Conservation (phyloP, 1,140 invertebrate genomes). For the Tetragonula clypearis region DNA sequence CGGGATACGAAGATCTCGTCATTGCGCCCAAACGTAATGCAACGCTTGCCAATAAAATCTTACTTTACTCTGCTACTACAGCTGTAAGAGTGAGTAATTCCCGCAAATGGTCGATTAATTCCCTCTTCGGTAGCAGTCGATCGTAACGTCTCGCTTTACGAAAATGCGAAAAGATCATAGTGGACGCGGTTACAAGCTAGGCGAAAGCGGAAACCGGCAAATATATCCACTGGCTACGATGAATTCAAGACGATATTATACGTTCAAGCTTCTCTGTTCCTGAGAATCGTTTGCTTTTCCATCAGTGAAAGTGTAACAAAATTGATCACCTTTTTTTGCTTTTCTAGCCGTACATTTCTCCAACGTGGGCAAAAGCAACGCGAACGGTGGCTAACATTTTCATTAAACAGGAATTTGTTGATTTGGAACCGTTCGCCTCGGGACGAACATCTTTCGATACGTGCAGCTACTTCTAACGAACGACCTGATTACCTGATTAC, state of each 20-base stretch:
- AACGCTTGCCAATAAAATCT: not conserved
- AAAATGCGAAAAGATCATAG: not conserved
- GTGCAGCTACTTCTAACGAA: not conserved
- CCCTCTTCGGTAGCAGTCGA: not conserved
- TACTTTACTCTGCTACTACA: not conserved
- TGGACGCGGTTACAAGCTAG: not conserved
- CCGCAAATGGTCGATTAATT: not conserved
- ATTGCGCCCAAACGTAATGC: not conserved
- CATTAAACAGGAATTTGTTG: not conserved
- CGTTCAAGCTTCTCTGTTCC: not conserved
- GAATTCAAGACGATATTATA: not conserved
- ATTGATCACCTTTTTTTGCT: not conserved
- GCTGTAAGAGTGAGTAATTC: not conserved
- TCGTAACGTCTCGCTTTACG: not conserved
- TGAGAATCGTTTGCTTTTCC: not conserved
- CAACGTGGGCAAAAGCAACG: not conserved
- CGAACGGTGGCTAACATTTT: not conserved
- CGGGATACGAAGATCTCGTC: not conserved
- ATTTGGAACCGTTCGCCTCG: not conserved
- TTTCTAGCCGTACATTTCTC: too few species aligned
- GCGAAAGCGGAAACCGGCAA: not conserved
- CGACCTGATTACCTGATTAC: slow-evolving; percentile 57
- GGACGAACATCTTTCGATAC: not conserved
- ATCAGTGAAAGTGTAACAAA: not conserved
- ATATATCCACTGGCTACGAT: not conserved